Base-by-base conservation (phyloP, 2,888 invertebrate genomes). In the Xanthia icteritia region DNA sequence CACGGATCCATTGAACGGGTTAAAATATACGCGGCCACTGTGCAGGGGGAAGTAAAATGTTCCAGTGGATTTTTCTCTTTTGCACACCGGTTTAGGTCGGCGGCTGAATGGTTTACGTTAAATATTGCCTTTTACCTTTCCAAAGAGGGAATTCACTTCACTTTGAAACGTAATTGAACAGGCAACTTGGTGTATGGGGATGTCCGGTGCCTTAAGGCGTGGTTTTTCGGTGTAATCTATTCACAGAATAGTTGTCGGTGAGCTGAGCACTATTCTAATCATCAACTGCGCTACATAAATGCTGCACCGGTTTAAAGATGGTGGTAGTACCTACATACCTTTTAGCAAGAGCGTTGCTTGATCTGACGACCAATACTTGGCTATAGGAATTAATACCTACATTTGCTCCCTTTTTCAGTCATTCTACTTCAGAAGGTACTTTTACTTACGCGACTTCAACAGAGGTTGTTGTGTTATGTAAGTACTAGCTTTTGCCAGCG, bases 81-180 rank as follows among this genome's bases (percentile, higher is more conserved):
- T 88, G 83, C 82, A 69, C 82, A 72, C 73, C 61, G 83, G 87
- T 82, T 88, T 79, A 81, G 77, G 82, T 81, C 78, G 82, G 81
- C 56, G 74, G 75, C 73, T 85, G 83, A 85, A 85, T 82, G 84
- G 88, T 88, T 88, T 88, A 84, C 88, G 90, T 92, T 90, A 91
- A 91, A 90, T 91, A 91, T 91, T 90, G 86, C 89, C 83, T 90
- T 90, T 90, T 88, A 90, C 90, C 77, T 77, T 66, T 89, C 85
- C 89, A 79, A 86, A 88, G 70, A 74, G 86, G 63, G 79, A 86
- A 88, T 86, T 79, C 79, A 82, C 75, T 84, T 79, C 79, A 77
- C 73, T 73, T 86, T 69, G 81, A 81, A 86, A 85, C 77, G 84
- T 84, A 83, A 86, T 86, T 74, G 86, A 86, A 86, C 73, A 76